A percentile compares a stretch with the other conserved stretches of the same genome.
These are phyloP conservation scores for Hydractinia symbiolongicarpus DNA, from an alignment of 30 jellyfish, hydroid and myxozoan genomes.

Conservation along the genomic window DNA sequence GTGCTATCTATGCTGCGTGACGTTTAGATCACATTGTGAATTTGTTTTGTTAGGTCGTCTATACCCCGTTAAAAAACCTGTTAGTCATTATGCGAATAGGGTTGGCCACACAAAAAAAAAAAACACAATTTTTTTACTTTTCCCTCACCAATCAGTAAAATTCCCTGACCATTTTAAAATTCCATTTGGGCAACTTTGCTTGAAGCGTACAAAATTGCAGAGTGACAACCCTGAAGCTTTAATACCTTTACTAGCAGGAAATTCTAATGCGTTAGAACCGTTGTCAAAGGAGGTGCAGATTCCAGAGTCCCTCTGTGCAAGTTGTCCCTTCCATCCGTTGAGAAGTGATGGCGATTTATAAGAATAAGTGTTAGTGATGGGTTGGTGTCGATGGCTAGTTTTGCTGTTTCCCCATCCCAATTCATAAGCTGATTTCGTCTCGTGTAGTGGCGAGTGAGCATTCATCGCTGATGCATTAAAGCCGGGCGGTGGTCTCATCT, in stretches of 20 bases:
- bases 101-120: no score
- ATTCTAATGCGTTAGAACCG: conserved; percentile 15
- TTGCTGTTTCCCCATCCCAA: conserved; percentile 24
- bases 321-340: conserved; percentile 85
- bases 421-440: conserved; percentile 39
- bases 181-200: no score
- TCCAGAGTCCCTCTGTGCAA: conserved; percentile 96
- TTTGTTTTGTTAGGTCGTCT: no score
- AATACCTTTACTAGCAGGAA: not conserved
- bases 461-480: conserved; percentile 21
- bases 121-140: no score
- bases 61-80: no score
- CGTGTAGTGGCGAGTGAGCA: conserved; percentile 26
- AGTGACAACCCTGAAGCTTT: no score
- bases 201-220: no score
- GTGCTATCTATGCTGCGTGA: no score
- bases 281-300: conserved; percentile 84
- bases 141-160: no score
- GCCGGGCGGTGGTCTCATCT: conserved; percentile 56
- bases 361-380: conserved; percentile 14
- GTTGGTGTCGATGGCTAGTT: conserved; percentile 30
- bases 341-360: conserved; percentile 38
- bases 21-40: no score
- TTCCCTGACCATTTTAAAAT: no score
- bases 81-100: no score